These are phyloP conservation scores for Spilogale gracilis DNA, from an alignment of 2,113 vertebrate species.

Conservation along the genomic window DNA sequence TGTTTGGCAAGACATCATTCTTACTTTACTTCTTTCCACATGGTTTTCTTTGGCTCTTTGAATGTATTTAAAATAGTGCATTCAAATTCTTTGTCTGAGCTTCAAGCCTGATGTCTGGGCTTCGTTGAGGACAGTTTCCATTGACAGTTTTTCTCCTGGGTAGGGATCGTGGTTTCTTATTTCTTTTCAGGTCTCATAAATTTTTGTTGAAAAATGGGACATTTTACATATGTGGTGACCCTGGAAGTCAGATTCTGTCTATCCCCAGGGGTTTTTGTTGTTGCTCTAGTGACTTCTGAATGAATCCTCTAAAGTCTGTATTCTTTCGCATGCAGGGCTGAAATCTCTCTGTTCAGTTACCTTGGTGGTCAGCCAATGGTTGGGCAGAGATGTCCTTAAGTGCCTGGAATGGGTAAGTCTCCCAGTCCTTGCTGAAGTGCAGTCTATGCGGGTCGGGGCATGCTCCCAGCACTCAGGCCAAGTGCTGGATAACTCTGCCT, in stretches of 20 bases:
- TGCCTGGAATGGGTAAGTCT: neutral
- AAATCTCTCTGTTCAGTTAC: neutral
- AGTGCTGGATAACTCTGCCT: neutral
- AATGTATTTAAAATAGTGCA: too few relatives aligned
- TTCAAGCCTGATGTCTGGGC: too few relatives aligned
- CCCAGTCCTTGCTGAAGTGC: neutral
- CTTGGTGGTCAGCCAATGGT: neutral
- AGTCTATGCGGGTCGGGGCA: neutral
- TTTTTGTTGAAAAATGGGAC: neutral
- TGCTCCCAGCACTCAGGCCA: neutral
- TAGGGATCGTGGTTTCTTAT: neutral
- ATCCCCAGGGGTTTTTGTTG: neutral
- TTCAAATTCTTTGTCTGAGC: too few relatives aligned
- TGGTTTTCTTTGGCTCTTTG: too few relatives aligned
- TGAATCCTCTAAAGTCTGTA: neutral
- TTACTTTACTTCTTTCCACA: too few relatives aligned
- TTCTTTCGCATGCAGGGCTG: neutral
- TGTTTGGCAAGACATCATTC: too few relatives aligned
- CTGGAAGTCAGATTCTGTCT: neutral
- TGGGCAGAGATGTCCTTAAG: neutral
- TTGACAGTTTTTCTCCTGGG: neutral
- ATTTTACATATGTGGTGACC: neutral
- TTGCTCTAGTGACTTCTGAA: neutral
- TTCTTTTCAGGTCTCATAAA: neutral
- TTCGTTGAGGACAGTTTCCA: neutral